phyloP scores from a whole-genome alignment of 2,797 vertebrate species.

The Typhlichthys subterraneus region DNA sequence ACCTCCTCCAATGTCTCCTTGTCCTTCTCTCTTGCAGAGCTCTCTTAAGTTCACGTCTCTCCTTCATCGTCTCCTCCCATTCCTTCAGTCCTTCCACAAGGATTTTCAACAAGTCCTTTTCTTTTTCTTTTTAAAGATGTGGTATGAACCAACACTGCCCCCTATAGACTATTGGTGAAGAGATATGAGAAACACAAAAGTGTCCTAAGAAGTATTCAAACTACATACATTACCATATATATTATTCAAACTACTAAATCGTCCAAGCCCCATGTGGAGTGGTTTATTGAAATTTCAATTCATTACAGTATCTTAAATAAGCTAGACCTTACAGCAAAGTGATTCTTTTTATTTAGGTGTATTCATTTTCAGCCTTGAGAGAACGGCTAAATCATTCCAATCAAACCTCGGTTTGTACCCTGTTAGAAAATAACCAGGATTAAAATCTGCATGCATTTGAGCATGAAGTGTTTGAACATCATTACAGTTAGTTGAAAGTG shows the following conservation, averaged over 20 bases:
- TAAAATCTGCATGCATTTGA: no score
- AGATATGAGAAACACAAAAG: constrained; percentile 4
- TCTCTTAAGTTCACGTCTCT: constrained; percentile 20
- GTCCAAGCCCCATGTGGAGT: no score
- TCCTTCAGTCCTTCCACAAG: constrained; percentile 41
- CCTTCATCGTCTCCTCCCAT: constrained; percentile 34
- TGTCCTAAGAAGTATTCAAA: constrained; percentile 8
- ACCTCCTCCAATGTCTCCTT: constrained; percentile 56
- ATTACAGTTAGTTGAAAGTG: no score
- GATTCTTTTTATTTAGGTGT: neutral
- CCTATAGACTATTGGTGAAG: constrained; percentile 54
- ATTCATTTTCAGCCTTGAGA: no score
- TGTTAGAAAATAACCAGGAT: no score
- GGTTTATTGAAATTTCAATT: no score
- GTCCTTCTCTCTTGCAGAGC: constrained; percentile 12
- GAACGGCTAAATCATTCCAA: no score
- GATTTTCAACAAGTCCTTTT: constrained; percentile 43
- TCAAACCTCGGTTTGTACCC: no score
- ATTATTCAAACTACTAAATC: neutral
- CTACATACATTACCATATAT: constrained; percentile 2
- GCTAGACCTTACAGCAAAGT: no score
- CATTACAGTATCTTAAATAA: no score
- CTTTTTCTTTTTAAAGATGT: constrained; percentile 12
- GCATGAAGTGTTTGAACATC: no score
- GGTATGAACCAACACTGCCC: constrained; percentile 78